Evolutionary conservation across 2,113 vertebrate genomes (phyloP), one percentile per base, ranked within the genome.

Genomic region (Rhynchomys soricoides): DNA sequence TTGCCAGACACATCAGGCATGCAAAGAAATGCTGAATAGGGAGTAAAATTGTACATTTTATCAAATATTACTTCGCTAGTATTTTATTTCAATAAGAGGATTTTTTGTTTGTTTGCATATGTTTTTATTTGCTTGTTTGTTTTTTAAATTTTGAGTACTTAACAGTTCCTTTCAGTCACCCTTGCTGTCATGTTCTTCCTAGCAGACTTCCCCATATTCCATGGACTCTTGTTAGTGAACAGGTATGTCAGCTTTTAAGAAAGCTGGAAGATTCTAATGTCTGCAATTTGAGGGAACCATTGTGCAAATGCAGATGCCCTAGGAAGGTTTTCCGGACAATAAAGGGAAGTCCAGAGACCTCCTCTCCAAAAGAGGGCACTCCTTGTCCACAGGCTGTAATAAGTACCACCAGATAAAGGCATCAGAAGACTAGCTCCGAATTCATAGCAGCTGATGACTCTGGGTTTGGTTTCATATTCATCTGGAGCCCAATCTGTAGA

Each of bases 401-500:
- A 37, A 40, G 43, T 7, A 13, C n/a, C 78, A 59, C 0, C 29
- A 71, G 73, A 93, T 74, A n/a, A 90, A 93, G 68, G 83, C 62
- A 81, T 89, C 50, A 55, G 71, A 93, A 91, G 74, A 89, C 48
- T 66, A 88, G 40, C 59, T 78, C 89, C 86, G 82, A 92, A 73
- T 79, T 16, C 1, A 81, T 71, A 73, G n/a, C 43, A 91, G 66
- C 24, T 94, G 50, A 43, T 52, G 71, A 40, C 74, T 68, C 95
- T 40, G 40, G 66, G 93, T 93, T 87, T 87, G 85, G 68, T 55
- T 92, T 97, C 96, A 48, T 89, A 13, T 97, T 91, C 55, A 85
- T 29, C 45, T 90, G 21, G 26, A 96, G 59, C n/a, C 68, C 81
- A 95, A 13, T 87, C 74, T 90, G 75, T 87, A 95, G 81, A 81